A percentile compares a stretch with the other conserved stretches of the same genome.
Evolutionary conservation across 2,888 invertebrate species (phyloP).

Genomic region (Melitaea athalia): DNA sequence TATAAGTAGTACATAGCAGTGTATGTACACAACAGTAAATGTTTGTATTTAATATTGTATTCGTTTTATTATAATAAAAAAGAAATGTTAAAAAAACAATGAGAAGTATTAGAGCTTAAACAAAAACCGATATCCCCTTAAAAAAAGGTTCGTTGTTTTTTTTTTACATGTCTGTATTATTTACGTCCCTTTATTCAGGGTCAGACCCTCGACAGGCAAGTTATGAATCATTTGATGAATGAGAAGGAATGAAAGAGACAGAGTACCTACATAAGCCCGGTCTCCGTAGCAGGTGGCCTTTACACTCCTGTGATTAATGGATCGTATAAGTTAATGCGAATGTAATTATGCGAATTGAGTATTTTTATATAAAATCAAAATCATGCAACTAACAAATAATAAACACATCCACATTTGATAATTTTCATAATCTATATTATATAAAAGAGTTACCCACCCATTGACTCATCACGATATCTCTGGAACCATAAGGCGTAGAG

Average conservation of each 20-base stretch:
- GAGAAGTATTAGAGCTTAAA: background rate
- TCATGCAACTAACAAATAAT: background rate
- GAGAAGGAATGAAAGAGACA: constrained; percentile 28
- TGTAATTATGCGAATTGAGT: background rate
- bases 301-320: constrained; percentile 27
- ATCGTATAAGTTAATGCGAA: constrained; percentile 4
- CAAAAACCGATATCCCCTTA: background rate
- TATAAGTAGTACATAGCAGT: background rate
- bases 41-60: background rate
- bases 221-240: constrained; percentile 34
- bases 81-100: background rate
- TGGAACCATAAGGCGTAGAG: too few species aligned
- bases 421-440: too few species aligned
- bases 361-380: background rate
- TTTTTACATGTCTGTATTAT: constrained; percentile 17
- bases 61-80: background rate
- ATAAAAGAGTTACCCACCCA: too few species aligned
- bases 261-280: constrained; percentile 14
- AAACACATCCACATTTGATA: background rate
- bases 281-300: constrained; percentile 29
- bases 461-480: too few species aligned
- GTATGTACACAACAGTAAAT: background rate
- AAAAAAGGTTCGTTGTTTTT: constrained; percentile 5
- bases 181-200: constrained; percentile 31
- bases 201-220: constrained; percentile 23